Evolutionary conservation across 2,888 invertebrate genomes (phyloP).

Genomic region (Spodoptera exigua): DNA sequence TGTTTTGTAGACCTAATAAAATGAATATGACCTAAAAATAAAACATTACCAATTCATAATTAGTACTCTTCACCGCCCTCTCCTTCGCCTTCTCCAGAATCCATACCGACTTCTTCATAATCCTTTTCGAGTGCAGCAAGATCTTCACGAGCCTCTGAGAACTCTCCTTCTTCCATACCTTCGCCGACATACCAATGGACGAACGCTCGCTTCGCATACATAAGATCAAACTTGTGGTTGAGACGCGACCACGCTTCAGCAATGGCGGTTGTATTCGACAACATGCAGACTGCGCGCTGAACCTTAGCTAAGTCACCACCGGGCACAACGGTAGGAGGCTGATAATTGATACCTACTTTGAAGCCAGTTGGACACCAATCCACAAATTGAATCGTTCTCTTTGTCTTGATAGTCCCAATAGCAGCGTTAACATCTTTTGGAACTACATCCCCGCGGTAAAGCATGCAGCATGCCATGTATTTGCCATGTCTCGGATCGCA

Average conservation of each 20-base stretch:
- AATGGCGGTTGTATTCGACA: conserved; percentile 98
- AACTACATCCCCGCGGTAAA: conserved; percentile 98
- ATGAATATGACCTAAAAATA: conserved; percentile 66
- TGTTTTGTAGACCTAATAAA: conserved; percentile 35
- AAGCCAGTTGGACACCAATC: conserved; percentile 96
- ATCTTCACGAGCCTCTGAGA: conserved; percentile 92
- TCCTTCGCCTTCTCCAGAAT: conserved; percentile 94
- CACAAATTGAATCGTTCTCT: conserved; percentile 97
- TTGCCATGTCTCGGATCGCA: conserved; percentile 97
- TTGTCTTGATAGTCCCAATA: conserved; percentile 97
- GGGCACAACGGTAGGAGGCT: conserved; percentile 95
- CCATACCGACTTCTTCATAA: conserved; percentile 96
- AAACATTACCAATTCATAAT: conserved; percentile 64
- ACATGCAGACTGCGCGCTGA: conserved; percentile 98
- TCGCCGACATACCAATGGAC: conserved; percentile 98
- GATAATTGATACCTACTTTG: conserved; percentile 96
- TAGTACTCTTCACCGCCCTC: conserved; percentile 95
- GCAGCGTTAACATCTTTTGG: conserved; percentile 98
- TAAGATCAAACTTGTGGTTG: conserved; percentile 98
- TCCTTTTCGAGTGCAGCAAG: conserved; percentile 94
- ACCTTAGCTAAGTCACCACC: conserved; percentile 97
- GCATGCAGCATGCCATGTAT: conserved; percentile 98
- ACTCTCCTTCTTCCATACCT: conserved; percentile 96
- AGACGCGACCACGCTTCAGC: conserved; percentile 99
- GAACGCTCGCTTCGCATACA: conserved; percentile 98